Conservation (phyloP, 2,113 vertebrate species). For the Cheilinus undulatus region DNA sequence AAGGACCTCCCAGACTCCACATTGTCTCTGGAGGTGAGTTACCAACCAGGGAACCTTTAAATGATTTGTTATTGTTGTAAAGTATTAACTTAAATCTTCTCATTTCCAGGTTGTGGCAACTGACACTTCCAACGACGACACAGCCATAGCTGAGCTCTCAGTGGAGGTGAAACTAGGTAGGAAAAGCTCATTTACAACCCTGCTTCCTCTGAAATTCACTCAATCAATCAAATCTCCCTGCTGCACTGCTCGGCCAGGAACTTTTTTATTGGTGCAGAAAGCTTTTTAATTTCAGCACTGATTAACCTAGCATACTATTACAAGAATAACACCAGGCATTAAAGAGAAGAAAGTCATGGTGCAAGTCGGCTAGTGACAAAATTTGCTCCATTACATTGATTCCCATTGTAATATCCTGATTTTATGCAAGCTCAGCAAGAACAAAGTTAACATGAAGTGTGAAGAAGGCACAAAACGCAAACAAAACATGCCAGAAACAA, state of each 20-base stretch:
- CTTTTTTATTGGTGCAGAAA: background rate
- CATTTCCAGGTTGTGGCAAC: conserved; percentile 68
- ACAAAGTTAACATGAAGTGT: too few relatives aligned
- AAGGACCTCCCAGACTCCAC: conserved; percentile 13
- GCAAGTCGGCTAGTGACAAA: too few relatives aligned
- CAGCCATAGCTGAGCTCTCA: conserved; percentile 36
- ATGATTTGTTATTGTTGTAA: background rate
- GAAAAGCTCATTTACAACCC: background rate
- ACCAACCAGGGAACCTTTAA: background rate
- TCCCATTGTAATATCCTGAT: too few relatives aligned
- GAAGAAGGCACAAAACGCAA: too few relatives aligned
- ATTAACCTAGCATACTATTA: too few relatives aligned
- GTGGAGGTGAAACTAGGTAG: conserved; percentile 77
- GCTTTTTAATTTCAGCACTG: background rate
- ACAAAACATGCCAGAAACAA: too few relatives aligned
- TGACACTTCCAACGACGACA: conserved; percentile 65
- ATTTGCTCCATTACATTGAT: too few relatives aligned
- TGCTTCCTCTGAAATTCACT: background rate
- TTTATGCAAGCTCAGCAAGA: too few relatives aligned
- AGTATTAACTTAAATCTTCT: background rate
- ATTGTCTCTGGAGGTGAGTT: conserved; percentile 68
- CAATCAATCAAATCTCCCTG: background rate
- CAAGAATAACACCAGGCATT: too few relatives aligned
- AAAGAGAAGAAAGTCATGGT: too few relatives aligned
- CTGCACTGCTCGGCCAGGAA: background rate